Evolutionary conservation across 1,140 invertebrate genomes (phyloP), one percentile per base, ranked within the genome.

Genomic region (Panagrolaimus sp.): DNA sequence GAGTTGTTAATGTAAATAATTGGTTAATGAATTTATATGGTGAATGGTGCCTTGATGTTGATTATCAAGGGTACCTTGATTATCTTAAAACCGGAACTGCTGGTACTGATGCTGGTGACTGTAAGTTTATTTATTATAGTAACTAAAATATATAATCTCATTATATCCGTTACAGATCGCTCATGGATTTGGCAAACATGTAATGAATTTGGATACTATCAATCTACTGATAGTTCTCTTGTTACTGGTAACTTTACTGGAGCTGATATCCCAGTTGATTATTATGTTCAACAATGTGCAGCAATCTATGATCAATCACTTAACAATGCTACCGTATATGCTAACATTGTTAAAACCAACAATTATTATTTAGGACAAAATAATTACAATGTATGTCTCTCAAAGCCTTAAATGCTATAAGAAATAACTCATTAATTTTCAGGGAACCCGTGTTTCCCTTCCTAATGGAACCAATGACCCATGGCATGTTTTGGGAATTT

Each of bases 151-250:
- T 23, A 0, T 11, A 13, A 25, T 27, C 20, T 57, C 14, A 57
- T 5, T n/a, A 20, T 5, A 27, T 11, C 27, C 11, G 0, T 13
- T 57, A 25, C 20, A 57, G 51, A 57, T 16, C 51, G 65, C 3
- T 20, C 48, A 25, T 95, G 92, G 92, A 89, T 87, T 13, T 95
- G 92, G 81, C 92, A 96, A 84, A 94, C 92, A 0, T 96, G 93
- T 82, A 91, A 90, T 16, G 93, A 96, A 83, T 96, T 95, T 84
- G 93, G 92, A 25, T 95, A 92, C 79, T 96, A 89, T 84, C 92
- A 95, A 86, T 91, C 91, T 0, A 92, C 92, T 0, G 88, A 89
- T 38, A 25, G 16, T 13, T 11, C 16, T 27, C 51, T 57, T 13
- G 51, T 57, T 2, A 16, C 27, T 8, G 9, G 16, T 20, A 63